Base-by-base conservation (phyloP, 2,888 invertebrate genomes). In the Lycocerus yunnanus region DNA sequence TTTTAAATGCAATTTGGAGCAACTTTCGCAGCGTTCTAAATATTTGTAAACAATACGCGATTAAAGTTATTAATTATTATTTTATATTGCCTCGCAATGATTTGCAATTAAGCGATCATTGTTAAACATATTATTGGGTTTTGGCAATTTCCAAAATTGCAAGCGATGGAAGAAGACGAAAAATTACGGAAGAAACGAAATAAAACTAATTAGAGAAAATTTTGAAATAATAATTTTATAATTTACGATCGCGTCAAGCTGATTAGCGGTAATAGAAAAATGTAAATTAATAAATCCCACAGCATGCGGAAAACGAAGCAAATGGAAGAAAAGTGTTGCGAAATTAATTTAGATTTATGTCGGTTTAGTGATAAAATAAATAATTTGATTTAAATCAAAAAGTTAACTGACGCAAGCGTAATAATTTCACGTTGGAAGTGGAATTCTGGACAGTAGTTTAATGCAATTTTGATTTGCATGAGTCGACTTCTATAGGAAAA, bases 11-110 rank as follows among this genome's bases (percentile, higher is more conserved):
- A 20, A 63, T 63, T 18, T 63, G 13, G 61, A 63, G 20, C 61
- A 63, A 63, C 61, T 63, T 63, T 63, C 61, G 61, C 61, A 63
- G 20, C 61, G 61, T 63, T 63, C 61, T 63, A 63, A 63, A 63
- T 63, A 18, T n/a, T 63, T 18, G 61, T 63, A 63, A 63, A 63
- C 61, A 63, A 63, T 63, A 20, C n/a, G 20, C 43, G 43, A 43
- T 43, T 43, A 43, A 43, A 43, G 43, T 43, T 43, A 43, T 43
- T 43, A 43, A 43, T 24, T 24, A 24, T 43, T 43, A n/a, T 43
- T 43, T 43, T 43, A 43, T 43, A 43, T 43, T 43, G 43, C 43
- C n/a, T 43, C 13, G 43, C 43, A 43, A 43, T 43, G 43, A 43
- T 43, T 43, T 43, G 43, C 43, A 43, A 43, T 43, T 43, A 43